Evolutionary conservation across 1,140 invertebrate genomes (phyloP).

Genomic region (Sitobion miscanthi): DNA sequence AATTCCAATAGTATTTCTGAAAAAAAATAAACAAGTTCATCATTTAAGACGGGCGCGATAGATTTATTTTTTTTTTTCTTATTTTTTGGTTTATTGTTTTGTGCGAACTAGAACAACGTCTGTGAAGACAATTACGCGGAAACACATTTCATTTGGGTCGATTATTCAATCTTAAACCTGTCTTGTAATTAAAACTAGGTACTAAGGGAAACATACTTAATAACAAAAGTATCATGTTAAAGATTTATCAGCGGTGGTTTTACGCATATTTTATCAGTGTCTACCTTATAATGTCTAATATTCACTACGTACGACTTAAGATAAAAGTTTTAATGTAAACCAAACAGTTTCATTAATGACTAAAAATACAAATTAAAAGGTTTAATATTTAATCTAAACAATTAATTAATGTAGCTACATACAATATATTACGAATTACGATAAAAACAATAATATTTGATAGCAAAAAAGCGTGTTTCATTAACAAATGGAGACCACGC

Average conservation of each 20-base stretch:
- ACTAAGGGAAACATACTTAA: background rate
- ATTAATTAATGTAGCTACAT: background rate
- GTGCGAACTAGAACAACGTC: constrained; percentile 24
- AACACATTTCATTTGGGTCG: constrained; percentile 20
- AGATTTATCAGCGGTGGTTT: background rate
- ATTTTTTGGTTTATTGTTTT: background rate
- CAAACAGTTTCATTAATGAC: background rate
- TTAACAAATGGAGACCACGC: constrained; percentile 1
- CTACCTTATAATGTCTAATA: background rate
- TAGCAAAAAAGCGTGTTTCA: background rate
- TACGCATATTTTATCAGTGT: background rate
- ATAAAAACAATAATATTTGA: constrained; percentile 10
- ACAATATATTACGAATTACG: background rate
- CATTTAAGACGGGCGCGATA: background rate
- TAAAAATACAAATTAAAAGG: background rate
- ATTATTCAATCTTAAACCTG: background rate
- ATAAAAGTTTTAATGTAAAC: background rate
- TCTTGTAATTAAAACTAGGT: background rate
- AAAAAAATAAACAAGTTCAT: constrained; percentile 18
- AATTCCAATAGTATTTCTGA: constrained; percentile 40
- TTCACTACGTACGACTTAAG: background rate
- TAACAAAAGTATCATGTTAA: background rate
- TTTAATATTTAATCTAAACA: background rate
- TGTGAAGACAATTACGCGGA: constrained; percentile 35
- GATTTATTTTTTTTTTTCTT: background rate